These are phyloP conservation scores for Brachylomia viminalis DNA, from an alignment of 2,888 invertebrate species.

Conservation along the genomic window DNA sequence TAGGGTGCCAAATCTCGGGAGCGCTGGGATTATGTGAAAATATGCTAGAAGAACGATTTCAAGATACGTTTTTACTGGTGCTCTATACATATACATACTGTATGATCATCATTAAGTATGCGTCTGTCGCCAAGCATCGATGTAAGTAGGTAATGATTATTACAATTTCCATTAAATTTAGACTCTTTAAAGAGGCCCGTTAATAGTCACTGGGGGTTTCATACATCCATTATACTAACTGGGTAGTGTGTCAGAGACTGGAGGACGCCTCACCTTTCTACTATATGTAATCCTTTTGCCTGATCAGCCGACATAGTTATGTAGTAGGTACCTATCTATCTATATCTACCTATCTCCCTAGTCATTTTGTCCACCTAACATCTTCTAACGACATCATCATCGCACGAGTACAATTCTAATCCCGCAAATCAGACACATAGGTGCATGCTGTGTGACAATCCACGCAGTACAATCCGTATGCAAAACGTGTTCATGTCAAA, in stretches of 20 bases:
- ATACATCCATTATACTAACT: neutral
- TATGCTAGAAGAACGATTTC: neutral
- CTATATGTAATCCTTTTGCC: neutral
- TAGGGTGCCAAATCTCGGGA: slow-evolving; percentile 16
- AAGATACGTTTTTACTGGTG: neutral
- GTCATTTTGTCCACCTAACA: neutral
- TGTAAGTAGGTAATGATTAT: neutral
- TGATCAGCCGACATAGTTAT: neutral
- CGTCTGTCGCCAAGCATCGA: too few species aligned
- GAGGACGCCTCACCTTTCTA: neutral
- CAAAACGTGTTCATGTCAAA: slow-evolving; percentile 67
- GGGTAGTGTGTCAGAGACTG: neutral
- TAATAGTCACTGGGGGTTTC: neutral
- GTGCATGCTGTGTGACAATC: slow-evolving; percentile 29
- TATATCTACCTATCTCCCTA: neutral
- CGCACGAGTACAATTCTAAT: slow-evolving; percentile 2
- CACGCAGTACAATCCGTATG: slow-evolving; percentile 50
- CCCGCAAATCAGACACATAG: slow-evolving; percentile 3
- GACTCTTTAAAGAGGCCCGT: neutral
- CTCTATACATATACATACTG: neutral
- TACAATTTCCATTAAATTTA: neutral
- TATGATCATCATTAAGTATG: too few species aligned
- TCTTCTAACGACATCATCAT: neutral
- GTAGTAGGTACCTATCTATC: too few species aligned
- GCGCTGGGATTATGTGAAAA: neutral